Evolutionary conservation across 2,797 vertebrate genomes (phyloP).

Genomic region (Karalla daura): DNA sequence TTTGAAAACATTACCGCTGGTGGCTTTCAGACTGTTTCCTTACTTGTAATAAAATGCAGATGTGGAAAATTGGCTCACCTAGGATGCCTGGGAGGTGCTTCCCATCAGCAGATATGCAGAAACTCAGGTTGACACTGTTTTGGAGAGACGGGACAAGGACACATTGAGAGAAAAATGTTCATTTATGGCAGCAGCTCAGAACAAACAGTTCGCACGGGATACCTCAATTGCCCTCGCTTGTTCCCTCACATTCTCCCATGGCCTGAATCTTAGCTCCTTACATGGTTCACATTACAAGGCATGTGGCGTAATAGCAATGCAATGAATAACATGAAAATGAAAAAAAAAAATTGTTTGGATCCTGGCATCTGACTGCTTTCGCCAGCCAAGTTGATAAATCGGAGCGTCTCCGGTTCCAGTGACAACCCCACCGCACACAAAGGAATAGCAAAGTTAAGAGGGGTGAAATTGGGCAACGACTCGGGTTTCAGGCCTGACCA

Average conservation of each 20-base stretch:
- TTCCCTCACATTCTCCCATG: conserved; percentile 30
- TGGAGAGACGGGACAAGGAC: conserved; percentile 58
- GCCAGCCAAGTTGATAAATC: conserved; percentile 61
- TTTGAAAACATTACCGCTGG: conserved; percentile 40
- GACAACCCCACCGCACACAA: conserved; percentile 18
- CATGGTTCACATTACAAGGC: conserved; percentile 61
- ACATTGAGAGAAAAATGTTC: conserved; percentile 57
- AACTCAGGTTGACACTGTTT: conserved; percentile 92
- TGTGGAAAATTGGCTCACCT: conserved; percentile 85
- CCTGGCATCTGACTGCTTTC: conserved; percentile 53
- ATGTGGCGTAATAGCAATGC: conserved; percentile 40
- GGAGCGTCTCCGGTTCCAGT: conserved; percentile 40
- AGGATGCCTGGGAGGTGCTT: conserved; percentile 88
- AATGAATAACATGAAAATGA: conserved; percentile 49
- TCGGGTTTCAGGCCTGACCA: conserved; percentile 74
- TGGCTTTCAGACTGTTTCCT: conserved; percentile 41
- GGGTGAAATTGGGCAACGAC: conserved; percentile 76
- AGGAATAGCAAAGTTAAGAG: conserved; percentile 66
- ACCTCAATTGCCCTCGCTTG: conserved; percentile 36
- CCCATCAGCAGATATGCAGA: conserved; percentile 93
- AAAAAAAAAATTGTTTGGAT: conserved; percentile 49
- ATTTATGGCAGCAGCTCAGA: conserved; percentile 51
- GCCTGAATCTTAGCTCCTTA: conserved; percentile 53
- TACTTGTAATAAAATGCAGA: conserved; percentile 61
- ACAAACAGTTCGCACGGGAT: conserved; percentile 32